Evolutionary conservation across 2,797 vertebrate genomes (phyloP).

Genomic region (Dipus sagitta): DNA sequence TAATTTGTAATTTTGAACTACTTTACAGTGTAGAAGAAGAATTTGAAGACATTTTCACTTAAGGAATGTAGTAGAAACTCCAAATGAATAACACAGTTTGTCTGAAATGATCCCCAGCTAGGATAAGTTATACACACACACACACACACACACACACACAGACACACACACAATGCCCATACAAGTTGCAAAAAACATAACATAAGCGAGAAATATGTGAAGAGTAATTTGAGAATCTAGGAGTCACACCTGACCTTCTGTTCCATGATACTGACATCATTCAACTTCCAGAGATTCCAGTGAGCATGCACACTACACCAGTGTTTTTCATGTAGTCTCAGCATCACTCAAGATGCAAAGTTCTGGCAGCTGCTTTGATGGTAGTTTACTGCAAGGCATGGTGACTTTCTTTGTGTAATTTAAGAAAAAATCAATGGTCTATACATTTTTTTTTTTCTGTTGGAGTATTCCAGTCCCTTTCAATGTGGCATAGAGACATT

Average conservation of each 20-base stretch:
- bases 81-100: neutral
- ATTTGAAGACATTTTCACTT: neutral
- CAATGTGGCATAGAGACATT: neutral
- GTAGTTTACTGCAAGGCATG: neutral
- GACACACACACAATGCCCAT: neutral
- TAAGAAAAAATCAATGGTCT: neutral
- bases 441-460: neutral
- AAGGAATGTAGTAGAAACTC: neutral
- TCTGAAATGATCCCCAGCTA: neutral
- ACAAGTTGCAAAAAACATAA: neutral
- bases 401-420: neutral
- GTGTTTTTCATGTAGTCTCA: fast-evolving
- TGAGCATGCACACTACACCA: neutral
- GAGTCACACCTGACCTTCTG: neutral
- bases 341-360: fast-evolving
- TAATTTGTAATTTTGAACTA: slow-evolving; percentile 37
- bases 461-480: neutral
- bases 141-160: too few relatives aligned
- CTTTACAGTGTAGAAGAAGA: neutral
- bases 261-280: neutral
- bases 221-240: neutral
- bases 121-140: neutral
- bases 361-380: neutral
- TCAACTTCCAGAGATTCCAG: too few relatives aligned
- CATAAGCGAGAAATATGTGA: neutral